Evolutionary conservation across 2,888 invertebrate species (phyloP).

Genomic region (Andrena bucephala): DNA sequence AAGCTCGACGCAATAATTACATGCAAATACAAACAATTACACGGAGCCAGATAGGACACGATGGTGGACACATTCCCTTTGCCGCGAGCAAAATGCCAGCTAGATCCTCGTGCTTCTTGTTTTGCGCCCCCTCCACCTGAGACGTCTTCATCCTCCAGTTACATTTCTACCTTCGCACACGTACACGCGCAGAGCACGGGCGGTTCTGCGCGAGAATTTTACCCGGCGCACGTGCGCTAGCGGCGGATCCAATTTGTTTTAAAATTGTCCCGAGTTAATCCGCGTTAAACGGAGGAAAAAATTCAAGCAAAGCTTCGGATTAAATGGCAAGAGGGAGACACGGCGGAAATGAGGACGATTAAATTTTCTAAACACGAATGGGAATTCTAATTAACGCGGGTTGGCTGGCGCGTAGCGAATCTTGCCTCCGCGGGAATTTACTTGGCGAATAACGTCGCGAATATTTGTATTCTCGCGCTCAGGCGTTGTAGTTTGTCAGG

Average conservation of each 20-base stretch:
- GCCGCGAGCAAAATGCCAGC: not conserved
- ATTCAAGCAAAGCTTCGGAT: slow-evolving; percentile 9
- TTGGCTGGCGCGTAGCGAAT: not conserved
- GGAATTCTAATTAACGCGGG: slow-evolving; percentile 31
- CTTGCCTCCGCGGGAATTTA: not conserved
- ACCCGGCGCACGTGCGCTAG: not conserved
- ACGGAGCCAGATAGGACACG: slow-evolving; percentile 45
- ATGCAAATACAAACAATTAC: slow-evolving; percentile 81
- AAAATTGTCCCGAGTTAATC: slow-evolving; percentile 12
- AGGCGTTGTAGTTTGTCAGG: slow-evolving; percentile 1
- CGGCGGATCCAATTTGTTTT: not conserved
- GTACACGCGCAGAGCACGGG: not conserved
- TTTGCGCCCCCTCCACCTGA: not conserved
- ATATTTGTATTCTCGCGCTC: slow-evolving; percentile 20
- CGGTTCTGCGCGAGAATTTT: no score
- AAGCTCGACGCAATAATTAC: slow-evolving; percentile 72
- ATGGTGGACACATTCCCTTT: not conserved
- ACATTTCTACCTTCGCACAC: not conserved
- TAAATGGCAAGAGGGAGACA: not conserved
- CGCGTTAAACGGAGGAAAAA: slow-evolving; percentile 9
- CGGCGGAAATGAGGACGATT: not conserved
- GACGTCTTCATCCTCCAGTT: not conserved
- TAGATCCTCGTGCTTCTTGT: slow-evolving; percentile 5
- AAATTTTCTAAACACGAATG: slow-evolving; percentile 20
- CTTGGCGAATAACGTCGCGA: not conserved